Percentiles rank a stretch among this genome's conserved stretches.
Conservation (phyloP, 2,113 vertebrate species). For the Todiramphus saurophagus region DNA sequence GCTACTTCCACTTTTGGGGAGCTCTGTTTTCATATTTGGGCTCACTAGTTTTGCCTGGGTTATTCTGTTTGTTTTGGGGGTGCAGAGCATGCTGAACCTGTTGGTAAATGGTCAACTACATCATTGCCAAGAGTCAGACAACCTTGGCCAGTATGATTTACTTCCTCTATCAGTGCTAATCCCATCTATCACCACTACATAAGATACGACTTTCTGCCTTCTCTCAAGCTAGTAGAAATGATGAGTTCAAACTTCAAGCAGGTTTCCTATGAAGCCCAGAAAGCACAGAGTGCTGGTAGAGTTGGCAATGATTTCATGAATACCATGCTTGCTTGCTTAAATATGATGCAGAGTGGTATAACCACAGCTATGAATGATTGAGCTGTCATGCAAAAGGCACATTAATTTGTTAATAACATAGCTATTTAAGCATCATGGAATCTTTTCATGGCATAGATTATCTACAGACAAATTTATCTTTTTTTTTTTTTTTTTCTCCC, state of each 20-base stretch:
- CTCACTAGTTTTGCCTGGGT: not conserved
- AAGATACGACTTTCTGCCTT: not conserved
- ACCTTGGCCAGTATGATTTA: accelerated
- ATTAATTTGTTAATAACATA: not conserved
- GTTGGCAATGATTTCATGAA: not conserved
- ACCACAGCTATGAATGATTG: not conserved
- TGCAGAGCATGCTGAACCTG: accelerated
- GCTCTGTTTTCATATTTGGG: not conserved
- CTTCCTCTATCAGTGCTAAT: not conserved
- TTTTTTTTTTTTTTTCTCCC: not conserved
- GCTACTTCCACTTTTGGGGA: not conserved
- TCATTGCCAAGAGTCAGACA: not conserved
- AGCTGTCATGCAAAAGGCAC: not conserved
- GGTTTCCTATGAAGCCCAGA: not conserved
- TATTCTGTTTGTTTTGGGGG: not conserved
- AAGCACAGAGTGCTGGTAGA: not conserved
- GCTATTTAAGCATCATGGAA: not conserved
- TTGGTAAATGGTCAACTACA: not conserved
- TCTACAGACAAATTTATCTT: not conserved
- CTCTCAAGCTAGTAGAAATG: not conserved
- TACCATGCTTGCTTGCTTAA: not conserved
- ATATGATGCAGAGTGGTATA: not conserved
- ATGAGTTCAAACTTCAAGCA: not conserved
- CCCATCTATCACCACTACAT: not conserved
- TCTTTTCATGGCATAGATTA: not conserved